A percentile compares a stretch with the other conserved stretches of the same genome.
Conservation (phyloP, 2,113 vertebrate species). For the Uria aalge region DNA sequence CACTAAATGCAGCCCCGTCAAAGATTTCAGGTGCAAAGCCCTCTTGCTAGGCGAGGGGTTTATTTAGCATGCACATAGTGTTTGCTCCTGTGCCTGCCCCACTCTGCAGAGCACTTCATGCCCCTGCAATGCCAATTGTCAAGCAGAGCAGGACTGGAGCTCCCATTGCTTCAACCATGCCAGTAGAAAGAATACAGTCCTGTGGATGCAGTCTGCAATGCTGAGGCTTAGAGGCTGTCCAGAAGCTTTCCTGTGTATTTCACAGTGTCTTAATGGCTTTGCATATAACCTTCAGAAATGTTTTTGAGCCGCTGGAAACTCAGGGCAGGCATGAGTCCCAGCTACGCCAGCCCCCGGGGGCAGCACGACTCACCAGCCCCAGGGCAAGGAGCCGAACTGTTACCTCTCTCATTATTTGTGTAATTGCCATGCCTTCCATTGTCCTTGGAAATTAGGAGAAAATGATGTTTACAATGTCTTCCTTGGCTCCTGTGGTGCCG, state of each 20-base stretch:
- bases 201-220: background rate
- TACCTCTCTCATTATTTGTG: background rate
- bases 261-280: background rate
- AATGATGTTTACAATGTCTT: background rate
- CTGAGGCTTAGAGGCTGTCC: background rate
- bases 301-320: background rate
- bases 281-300: background rate
- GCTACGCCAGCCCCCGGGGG: fast-evolving
- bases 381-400: background rate
- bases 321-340: background rate
- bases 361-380: fast-evolving
- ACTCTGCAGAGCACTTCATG: background rate
- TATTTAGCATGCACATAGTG: background rate
- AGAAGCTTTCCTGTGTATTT: background rate
- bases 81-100: background rate
- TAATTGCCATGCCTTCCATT: background rate
- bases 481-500: background rate
- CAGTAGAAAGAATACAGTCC: background rate
- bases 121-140: background rate
- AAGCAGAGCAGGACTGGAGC: background rate
- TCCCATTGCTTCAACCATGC: background rate
- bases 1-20: background rate
- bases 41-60: background rate
- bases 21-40: background rate
- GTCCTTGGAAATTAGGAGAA: slow-evolving; percentile 14